These are phyloP conservation scores for Lithophane leautieri DNA, from an alignment of 2,888 invertebrate genomes.

Conservation along the genomic window DNA sequence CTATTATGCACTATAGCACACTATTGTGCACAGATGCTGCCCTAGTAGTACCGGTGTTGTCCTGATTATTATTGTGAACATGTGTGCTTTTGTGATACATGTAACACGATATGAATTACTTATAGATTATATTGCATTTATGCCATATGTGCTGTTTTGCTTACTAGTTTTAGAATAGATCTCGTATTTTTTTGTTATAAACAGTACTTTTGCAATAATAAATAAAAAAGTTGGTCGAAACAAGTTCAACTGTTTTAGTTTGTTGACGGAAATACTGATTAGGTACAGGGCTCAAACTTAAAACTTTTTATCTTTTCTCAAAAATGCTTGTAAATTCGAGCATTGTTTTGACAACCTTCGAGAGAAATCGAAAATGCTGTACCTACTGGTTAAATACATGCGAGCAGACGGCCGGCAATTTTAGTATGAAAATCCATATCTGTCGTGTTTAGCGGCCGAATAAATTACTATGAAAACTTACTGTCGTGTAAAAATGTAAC, in stretches of 20 bases:
- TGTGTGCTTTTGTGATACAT: constrained; percentile 66
- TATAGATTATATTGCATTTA: constrained; percentile 34
- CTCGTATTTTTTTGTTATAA: neutral
- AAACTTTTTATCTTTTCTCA: no score
- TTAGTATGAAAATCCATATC: no score
- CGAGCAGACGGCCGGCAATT: no score
- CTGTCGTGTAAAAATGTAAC: no score
- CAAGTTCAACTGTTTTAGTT: neutral
- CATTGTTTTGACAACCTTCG: no score
- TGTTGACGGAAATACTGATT: neutral
- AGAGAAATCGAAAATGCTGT: no score
- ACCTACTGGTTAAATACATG: no score
- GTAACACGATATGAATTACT: constrained; percentile 57
- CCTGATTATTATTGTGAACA: constrained; percentile 69
- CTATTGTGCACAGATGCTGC: constrained; percentile 83
- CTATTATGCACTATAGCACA: constrained; percentile 74
- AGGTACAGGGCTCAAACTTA: neutral
- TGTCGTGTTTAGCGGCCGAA: no score
- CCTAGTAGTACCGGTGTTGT: constrained; percentile 69
- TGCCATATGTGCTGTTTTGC: constrained; percentile 47
- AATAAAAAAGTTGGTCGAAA: neutral
- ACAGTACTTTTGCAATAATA: no score
- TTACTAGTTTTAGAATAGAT: neutral
- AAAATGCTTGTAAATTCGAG: no score
- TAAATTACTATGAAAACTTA: no score